Evolutionary conservation across 2,113 vertebrate genomes (phyloP).

Genomic region (Pterocles orientalis): DNA sequence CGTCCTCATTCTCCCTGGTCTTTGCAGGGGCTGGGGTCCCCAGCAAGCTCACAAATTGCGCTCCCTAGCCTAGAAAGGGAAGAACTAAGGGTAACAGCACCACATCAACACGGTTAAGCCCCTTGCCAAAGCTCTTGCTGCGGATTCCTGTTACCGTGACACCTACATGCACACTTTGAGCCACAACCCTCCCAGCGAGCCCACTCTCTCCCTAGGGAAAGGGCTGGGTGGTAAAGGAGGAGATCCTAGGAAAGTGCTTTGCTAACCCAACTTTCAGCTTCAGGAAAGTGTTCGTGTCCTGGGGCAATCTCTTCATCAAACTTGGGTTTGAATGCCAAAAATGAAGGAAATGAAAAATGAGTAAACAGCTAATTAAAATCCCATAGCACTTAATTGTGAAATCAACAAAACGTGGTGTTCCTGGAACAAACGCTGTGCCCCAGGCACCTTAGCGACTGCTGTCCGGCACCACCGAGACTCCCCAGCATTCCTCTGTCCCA

Average conservation of each 20-base stretch:
- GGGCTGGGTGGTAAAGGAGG: not conserved
- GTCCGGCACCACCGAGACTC: not conserved
- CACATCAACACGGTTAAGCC: rapidly evolving
- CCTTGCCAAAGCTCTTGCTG: not conserved
- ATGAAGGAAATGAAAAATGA: slow-evolving; percentile 16
- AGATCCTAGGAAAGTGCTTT: not conserved
- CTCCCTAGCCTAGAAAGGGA: not conserved
- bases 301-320: not conserved
- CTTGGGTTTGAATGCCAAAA: not conserved
- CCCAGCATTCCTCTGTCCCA: not conserved
- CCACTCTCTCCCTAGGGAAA: not conserved
- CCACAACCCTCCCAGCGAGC: not conserved
- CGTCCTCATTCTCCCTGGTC: not conserved
- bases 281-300: not conserved
- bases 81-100: not conserved
- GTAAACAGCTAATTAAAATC: slow-evolving; percentile 22
- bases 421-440: not conserved
- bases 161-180: rapidly evolving
- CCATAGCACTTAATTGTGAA: not conserved
- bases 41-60: not conserved
- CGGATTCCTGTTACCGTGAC: not conserved
- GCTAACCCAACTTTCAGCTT: not conserved
- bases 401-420: not conserved
- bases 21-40: not conserved
- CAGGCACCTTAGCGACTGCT: slow-evolving; percentile 4